phyloP scores from a whole-genome alignment of 2,888 invertebrate genomes.

The Spatulosminthurus flaviceps region DNA sequence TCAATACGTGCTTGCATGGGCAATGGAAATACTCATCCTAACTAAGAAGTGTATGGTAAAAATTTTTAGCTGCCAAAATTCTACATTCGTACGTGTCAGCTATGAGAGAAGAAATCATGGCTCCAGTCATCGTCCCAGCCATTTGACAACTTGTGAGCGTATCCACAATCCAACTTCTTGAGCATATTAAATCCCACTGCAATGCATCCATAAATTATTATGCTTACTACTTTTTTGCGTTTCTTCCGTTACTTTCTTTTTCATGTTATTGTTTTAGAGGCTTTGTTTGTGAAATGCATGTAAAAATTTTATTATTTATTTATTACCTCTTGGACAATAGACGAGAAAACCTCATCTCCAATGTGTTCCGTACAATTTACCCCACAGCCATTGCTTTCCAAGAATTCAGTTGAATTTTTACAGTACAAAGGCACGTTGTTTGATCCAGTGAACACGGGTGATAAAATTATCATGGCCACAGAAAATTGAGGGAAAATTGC shows the following conservation, averaged over 20 bases:
- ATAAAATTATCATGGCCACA: constrained; percentile 45
- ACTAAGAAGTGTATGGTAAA: too few species aligned
- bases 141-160: constrained; percentile 58
- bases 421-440: constrained; percentile 45
- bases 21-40: too few species aligned
- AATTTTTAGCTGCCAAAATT: too few species aligned
- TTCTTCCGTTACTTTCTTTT: too few species aligned
- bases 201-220: not conserved
- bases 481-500: constrained; percentile 46
- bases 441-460: constrained; percentile 48
- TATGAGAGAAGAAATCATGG: constrained; percentile 53
- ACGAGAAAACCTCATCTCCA: constrained; percentile 47
- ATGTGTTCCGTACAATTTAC: constrained; percentile 29
- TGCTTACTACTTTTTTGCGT: too few species aligned
- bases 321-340: constrained; percentile 59
- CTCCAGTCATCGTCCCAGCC: constrained; percentile 52
- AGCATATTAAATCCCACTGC: constrained; percentile 58
- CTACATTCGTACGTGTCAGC: constrained; percentile 48
- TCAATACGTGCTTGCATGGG: too few species aligned
- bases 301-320: too few species aligned
- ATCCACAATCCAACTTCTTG: constrained; percentile 58
- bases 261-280: too few species aligned
- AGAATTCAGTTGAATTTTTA: constrained; percentile 46
- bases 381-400: not conserved
- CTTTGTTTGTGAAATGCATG: too few species aligned